Conservation (phyloP, 1,140 invertebrate species). For the Cydia fagiglandana region DNA sequence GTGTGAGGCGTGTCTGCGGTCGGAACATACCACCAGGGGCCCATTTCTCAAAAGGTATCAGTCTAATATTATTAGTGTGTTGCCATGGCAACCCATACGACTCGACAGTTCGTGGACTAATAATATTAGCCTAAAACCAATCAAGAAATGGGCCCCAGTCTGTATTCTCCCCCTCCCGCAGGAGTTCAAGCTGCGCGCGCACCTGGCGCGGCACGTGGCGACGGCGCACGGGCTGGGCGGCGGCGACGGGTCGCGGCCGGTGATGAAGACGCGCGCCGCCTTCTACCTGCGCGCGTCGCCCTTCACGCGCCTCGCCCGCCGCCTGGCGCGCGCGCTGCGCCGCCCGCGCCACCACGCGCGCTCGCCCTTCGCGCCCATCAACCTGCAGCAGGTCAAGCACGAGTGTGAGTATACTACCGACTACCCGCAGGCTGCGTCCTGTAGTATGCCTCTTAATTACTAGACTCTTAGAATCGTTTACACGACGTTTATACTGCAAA, state of each 20-base stretch:
- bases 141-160: too few species aligned
- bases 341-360: slow-evolving; percentile 91
- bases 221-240: slow-evolving; percentile 87
- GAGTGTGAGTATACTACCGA: slow-evolving; percentile 83
- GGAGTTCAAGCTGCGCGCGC: slow-evolving; percentile 96
- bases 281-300: slow-evolving; percentile 96
- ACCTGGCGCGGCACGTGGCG: slow-evolving; percentile 94
- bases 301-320: slow-evolving; percentile 91
- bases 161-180: slow-evolving; percentile 34
- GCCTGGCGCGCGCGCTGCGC: slow-evolving; percentile 90
- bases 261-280: slow-evolving; percentile 97
- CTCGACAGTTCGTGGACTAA: too few species aligned
- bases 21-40: too few species aligned
- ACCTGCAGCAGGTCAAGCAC: slow-evolving; percentile 90
- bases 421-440: too few species aligned
- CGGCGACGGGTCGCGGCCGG: slow-evolving; percentile 88
- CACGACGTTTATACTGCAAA: too few species aligned
- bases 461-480: too few species aligned
- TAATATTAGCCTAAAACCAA: too few species aligned
- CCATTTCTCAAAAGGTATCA: too few species aligned
- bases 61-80: too few species aligned
- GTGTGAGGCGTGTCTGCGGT: neutral
- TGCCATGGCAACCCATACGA: too few species aligned
- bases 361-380: slow-evolving; percentile 92
- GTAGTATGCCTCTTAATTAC: too few species aligned